Percentiles rank a stretch among this genome's conserved stretches.
Evolutionary conservation across 2,797 vertebrate species (phyloP).

Genomic region (Smutsia temminckii): DNA sequence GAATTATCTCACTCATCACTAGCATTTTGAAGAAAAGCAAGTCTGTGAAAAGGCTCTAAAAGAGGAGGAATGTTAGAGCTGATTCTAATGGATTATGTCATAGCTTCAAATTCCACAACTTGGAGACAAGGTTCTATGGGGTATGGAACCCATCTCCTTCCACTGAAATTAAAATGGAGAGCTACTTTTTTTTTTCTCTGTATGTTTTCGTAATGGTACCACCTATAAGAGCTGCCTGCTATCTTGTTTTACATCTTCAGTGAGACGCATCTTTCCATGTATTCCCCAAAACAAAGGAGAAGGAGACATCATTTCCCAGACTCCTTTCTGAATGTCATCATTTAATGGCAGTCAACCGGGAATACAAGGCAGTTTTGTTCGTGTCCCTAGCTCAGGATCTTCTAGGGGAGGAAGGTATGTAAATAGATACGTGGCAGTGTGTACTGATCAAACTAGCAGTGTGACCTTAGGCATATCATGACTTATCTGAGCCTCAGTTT

Average conservation of each 20-base stretch:
- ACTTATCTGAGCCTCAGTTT: background rate
- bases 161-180: background rate
- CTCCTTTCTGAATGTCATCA: background rate
- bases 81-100: background rate
- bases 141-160: background rate
- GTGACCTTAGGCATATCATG: background rate
- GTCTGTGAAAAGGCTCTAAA: background rate
- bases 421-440: fast-evolving
- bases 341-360: too few species aligned
- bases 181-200: background rate
- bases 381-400: background rate
- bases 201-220: background rate
- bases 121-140: background rate
- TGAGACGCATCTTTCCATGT: background rate
- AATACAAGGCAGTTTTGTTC: background rate
- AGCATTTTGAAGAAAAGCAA: background rate
- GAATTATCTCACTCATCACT: background rate
- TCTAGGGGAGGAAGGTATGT: background rate
- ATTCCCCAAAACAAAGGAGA: background rate
- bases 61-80: background rate
- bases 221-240: background rate
- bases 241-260: background rate
- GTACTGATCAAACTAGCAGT: too few species aligned
- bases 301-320: background rate
- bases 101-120: too few species aligned